A percentile compares a stretch with the other conserved stretches of the same genome.
Evolutionary conservation across 2,797 vertebrate genomes (phyloP).

Genomic region (Amblyopsis hoosieri): DNA sequence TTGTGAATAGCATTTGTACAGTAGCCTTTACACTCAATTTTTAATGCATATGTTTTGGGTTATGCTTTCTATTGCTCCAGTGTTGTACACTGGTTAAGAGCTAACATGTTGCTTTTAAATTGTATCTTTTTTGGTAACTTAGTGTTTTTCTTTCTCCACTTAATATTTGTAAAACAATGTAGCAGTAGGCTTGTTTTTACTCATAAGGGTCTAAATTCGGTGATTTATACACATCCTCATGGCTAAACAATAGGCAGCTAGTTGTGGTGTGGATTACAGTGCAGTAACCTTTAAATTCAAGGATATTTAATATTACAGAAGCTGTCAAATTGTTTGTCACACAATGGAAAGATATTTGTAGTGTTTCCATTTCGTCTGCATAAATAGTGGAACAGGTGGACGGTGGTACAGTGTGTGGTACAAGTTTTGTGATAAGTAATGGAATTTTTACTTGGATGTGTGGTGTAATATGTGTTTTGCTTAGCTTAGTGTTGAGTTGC

Average conservation of each 20-base stretch:
- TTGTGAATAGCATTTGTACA: conserved; percentile 34
- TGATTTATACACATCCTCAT: conserved; percentile 17
- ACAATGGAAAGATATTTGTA: conserved; percentile 33
- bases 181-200: neutral
- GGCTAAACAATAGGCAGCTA: conserved; percentile 24
- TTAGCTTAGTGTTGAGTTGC: conserved; percentile 25
- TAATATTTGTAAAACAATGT: neutral
- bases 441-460: conserved; percentile 27
- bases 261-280: conserved; percentile 35
- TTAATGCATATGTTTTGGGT: conserved; percentile 15
- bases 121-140: neutral
- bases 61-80: no score
- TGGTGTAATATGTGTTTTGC: conserved; percentile 24
- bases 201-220: conserved; percentile 5
- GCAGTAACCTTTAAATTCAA: conserved; percentile 24
- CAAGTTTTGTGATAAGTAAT: conserved; percentile 35
- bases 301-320: conserved; percentile 13
- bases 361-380: conserved; percentile 8
- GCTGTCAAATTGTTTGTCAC: conserved; percentile 19
- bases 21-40: conserved; percentile 8
- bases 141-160: neutral
- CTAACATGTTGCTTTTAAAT: conserved; percentile 10
- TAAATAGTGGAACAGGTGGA: conserved; percentile 17
- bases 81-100: conserved; percentile 24
- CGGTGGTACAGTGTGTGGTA: conserved; percentile 1